Conservation (phyloP, 2,888 invertebrate genomes). For the Lochmaea crataegi region DNA sequence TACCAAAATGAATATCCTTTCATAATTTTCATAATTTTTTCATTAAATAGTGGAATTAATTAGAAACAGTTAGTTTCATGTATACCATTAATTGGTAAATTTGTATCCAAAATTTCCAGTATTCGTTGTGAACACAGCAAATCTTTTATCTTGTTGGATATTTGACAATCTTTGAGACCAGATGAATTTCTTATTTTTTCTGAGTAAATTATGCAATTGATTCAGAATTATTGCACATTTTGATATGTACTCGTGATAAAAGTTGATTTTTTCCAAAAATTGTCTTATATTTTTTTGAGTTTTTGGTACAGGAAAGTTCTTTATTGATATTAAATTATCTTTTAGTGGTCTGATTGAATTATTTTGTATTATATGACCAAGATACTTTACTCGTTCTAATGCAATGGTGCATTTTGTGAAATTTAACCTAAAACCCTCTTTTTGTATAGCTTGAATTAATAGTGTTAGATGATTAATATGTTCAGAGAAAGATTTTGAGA, state of each 20-base stretch:
- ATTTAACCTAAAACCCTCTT: slow-evolving; percentile 26
- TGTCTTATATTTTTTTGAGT: neutral
- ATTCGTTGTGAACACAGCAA: neutral
- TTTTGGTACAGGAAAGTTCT: neutral
- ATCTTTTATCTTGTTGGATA: neutral
- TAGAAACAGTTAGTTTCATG: too few species aligned
- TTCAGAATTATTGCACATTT: neutral
- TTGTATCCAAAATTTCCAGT: neutral
- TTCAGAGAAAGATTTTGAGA: slow-evolving; percentile 20
- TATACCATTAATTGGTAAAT: too few species aligned
- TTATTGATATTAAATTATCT: neutral
- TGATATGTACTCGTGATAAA: slow-evolving; percentile 2
- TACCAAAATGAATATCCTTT: too few species aligned
- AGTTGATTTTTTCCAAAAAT: slow-evolving; percentile 11
- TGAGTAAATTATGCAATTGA: neutral
- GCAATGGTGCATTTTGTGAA: slow-evolving; percentile 29
- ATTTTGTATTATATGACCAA: slow-evolving; percentile 16
- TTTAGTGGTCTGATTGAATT: neutral
- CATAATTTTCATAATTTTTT: too few species aligned
- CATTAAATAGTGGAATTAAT: too few species aligned
- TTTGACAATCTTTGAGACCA: neutral
- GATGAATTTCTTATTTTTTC: neutral
- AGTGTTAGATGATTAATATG: slow-evolving; percentile 8
- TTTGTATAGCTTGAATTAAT: slow-evolving; percentile 16
- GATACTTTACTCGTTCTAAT: neutral